Base-by-base conservation (phyloP, 2,888 invertebrate genomes). In the Theodoxus fluviatilis region DNA sequence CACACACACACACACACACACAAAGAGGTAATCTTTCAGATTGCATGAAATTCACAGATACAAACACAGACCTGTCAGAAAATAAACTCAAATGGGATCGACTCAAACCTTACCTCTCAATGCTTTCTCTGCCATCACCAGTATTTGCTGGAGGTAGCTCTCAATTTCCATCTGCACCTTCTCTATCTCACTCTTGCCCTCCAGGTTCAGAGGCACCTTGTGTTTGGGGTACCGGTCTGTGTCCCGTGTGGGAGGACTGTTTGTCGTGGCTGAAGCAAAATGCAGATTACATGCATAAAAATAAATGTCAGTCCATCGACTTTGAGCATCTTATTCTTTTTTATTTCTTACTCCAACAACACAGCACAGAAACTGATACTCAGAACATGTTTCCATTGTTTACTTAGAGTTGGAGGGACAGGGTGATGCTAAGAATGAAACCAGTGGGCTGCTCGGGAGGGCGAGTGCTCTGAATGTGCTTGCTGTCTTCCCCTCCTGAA, bases 191-290 rank as follows among this genome's bases (percentile, higher is more conserved):
- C 74, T 71, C 18, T 69, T 22, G 9, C 49, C 65, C 3, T 71
- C 71, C 4, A 77, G 78, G 63, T 79, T 74, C 63, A 77, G 77
- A 33, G 69, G 61, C 3, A 76, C 73, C 55, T 76, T 75, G 37
- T 73, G 61, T 25, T 73, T 69, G 7, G 78, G 78, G 66, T 79
- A 80, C 25, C 72, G 55, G 66, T 81, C 81, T 43, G 78, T 78
- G 57, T 83, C 83, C 31, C 80, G 72, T 1, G 80, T 79, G 7
- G 82, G 82, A 40, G 82, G 83, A 22, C 81, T 81, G 63, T 80
- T 73, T 2, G 81, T 79, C 0, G 80, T 80, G 1, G 71, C 83
- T 83, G 49, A 4, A 69, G 66, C 57, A 28, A 57, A 9, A 33
- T 59, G 22, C 6, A 31, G 18, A 49, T 38, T 40, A 15, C 18